These are phyloP conservation scores for Caenorhabditis virilis DNA, from an alignment of 2,888 invertebrate species.

Conservation along the genomic window DNA sequence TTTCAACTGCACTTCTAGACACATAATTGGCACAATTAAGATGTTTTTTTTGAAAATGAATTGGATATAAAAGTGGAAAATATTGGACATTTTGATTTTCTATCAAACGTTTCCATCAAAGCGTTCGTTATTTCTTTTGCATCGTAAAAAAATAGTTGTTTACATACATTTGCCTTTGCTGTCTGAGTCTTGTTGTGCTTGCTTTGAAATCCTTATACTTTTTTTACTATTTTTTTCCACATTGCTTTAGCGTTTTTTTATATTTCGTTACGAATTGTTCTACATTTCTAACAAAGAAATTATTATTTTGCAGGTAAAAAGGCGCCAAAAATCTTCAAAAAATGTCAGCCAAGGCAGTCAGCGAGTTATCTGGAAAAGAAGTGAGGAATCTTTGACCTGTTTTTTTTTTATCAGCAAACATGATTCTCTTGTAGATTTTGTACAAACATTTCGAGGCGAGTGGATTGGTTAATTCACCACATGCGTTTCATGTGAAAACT, in stretches of 20 bases:
- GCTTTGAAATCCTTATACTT: not conserved
- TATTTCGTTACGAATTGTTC: too few relatives aligned
- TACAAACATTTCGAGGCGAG: constrained; percentile 57
- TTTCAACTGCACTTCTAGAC: not conserved
- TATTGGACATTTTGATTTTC: too few relatives aligned
- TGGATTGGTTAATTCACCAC: constrained; percentile 53
- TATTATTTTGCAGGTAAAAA: too few relatives aligned
- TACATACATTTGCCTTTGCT: too few relatives aligned
- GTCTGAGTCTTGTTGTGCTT: too few relatives aligned
- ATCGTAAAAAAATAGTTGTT: too few relatives aligned
- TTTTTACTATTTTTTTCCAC: not conserved
- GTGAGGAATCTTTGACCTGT: constrained; percentile 13
- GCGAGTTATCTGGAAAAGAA: constrained; percentile 65
- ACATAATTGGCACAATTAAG: constrained; percentile 2
- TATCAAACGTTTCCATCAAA: too few relatives aligned
- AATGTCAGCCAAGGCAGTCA: constrained; percentile 67
- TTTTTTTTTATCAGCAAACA: not conserved
- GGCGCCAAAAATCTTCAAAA: too few relatives aligned
- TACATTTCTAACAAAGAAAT: constrained; percentile 1
- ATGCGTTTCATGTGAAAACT: constrained; percentile 57
- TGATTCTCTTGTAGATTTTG: constrained; percentile 32
- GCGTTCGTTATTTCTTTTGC: too few relatives aligned
- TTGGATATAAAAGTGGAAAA: too few relatives aligned
- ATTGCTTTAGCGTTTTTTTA: not conserved
- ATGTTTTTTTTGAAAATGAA: too few relatives aligned